Conservation (phyloP, 2,888 invertebrate species). For the Meloe dianella region DNA sequence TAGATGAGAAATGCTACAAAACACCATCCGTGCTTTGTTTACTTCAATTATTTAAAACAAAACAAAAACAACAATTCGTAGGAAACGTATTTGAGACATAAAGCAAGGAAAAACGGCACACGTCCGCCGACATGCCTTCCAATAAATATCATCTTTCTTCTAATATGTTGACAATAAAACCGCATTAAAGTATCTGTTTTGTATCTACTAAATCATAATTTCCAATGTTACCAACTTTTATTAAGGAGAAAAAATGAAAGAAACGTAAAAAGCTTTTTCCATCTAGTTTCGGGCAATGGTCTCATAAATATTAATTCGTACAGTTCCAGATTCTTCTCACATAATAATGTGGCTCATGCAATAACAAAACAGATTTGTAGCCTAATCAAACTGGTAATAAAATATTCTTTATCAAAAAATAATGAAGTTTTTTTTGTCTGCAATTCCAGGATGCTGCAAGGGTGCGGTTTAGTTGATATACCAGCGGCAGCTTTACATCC, state of each 20-base stretch:
- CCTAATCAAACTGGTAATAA: not conserved
- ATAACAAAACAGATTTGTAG: not conserved
- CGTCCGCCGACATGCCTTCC: constrained; percentile 34
- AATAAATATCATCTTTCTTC: constrained; percentile 41
- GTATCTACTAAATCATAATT: constrained; percentile 40
- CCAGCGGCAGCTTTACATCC: constrained; percentile 64
- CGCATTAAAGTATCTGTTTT: constrained; percentile 38
- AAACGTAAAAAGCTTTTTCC: constrained; percentile 26
- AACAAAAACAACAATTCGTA: constrained; percentile 26
- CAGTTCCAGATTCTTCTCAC: constrained; percentile 2
- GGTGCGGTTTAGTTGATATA: constrained; percentile 65
- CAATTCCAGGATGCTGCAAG: constrained; percentile 64
- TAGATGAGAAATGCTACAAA: not conserved
- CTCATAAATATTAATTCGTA: constrained; percentile 30
- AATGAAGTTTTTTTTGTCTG: not conserved
- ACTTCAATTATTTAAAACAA: constrained; percentile 6
- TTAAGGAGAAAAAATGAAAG: no score
- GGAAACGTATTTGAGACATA: constrained; percentile 12
- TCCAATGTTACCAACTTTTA: constrained; percentile 17
- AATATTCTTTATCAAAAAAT: not conserved
- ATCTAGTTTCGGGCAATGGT: constrained; percentile 10
- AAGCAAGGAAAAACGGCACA: constrained; percentile 32
- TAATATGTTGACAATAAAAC: constrained; percentile 47
- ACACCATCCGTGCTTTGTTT: not conserved
- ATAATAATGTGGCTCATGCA: not conserved